Conservation (phyloP, 2,113 vertebrate genomes). For the Daphoenositta chrysoptera region DNA sequence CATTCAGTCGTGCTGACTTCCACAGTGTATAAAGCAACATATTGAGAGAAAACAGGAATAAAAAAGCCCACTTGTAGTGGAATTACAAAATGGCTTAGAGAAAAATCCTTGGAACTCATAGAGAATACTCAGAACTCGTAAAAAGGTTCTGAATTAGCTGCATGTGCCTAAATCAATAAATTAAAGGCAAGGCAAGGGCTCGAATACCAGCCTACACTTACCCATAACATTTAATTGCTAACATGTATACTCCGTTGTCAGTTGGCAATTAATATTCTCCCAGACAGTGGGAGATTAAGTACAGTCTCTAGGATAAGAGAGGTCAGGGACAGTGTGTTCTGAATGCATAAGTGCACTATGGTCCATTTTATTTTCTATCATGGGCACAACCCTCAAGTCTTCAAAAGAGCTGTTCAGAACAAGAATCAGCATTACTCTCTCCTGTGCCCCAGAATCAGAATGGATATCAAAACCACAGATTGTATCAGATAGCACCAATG, state of each 20-base stretch:
- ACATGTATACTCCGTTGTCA: background rate
- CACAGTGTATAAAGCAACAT: background rate
- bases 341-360: background rate
- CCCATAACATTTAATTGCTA: background rate
- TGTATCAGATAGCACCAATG: background rate
- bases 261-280: background rate
- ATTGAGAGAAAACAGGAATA: background rate
- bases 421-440: background rate
- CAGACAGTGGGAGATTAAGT: background rate
- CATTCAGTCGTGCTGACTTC: background rate
- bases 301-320: background rate
- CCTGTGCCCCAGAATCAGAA: background rate
- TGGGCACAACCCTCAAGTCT: accelerated
- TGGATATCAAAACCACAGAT: background rate
- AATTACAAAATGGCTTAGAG: background rate
- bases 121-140: background rate
- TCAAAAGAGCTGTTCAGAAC: background rate
- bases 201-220: background rate
- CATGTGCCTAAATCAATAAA: background rate
- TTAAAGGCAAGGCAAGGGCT: background rate
- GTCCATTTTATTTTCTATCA: background rate
- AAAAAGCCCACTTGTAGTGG: background rate
- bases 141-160: background rate
- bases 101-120: background rate
- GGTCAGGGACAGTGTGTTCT: background rate